A percentile compares a stretch with the other conserved stretches of the same genome.
These are phyloP conservation scores for Entelurus aequoreus DNA, from an alignment of 2,113 vertebrate species.

Conservation along the genomic window DNA sequence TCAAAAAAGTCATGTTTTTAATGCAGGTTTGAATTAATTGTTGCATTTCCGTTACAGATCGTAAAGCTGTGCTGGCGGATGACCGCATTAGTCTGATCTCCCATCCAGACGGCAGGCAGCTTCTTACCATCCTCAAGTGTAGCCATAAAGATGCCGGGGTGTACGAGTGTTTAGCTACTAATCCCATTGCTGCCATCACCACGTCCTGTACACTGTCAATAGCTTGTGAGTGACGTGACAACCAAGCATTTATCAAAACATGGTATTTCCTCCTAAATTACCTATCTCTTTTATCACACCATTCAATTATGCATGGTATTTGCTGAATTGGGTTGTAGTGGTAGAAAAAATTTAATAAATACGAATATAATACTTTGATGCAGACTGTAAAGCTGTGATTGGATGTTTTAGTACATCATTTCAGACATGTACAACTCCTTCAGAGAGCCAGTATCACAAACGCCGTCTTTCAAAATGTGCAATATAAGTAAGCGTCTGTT, in stretches of 20 bases:
- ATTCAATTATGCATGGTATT: slow-evolving; percentile 22
- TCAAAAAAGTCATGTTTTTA: background rate
- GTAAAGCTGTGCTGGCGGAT: slow-evolving; percentile 74
- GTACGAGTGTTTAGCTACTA: slow-evolving; percentile 86
- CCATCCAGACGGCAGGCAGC: slow-evolving; percentile 87
- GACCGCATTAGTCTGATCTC: slow-evolving; percentile 72
- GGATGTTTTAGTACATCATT: no score
- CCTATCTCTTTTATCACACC: slow-evolving; percentile 1
- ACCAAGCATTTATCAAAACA: background rate
- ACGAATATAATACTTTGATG: slow-evolving; percentile 3
- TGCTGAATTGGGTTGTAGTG: slow-evolving; percentile 41
- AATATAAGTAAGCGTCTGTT: no score
- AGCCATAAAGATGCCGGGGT: slow-evolving; percentile 79
- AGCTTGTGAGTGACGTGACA: slow-evolving; percentile 76
- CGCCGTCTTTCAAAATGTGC: no score
- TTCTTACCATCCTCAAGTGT: slow-evolving; percentile 79
- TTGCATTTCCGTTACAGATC: slow-evolving; percentile 69
- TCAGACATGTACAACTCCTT: no score
- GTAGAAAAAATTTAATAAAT: slow-evolving; percentile 21
- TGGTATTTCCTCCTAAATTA: background rate
- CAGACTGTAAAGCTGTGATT: no score
- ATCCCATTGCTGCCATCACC: slow-evolving; percentile 80
- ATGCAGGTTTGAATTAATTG: background rate
- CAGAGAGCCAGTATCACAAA: no score
- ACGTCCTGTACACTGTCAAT: slow-evolving; percentile 86